A percentile compares a stretch with the other conserved stretches of the same genome.
phyloP scores from a whole-genome alignment of 1,140 invertebrate genomes.

The Trypoxylus dichotomus region DNA sequence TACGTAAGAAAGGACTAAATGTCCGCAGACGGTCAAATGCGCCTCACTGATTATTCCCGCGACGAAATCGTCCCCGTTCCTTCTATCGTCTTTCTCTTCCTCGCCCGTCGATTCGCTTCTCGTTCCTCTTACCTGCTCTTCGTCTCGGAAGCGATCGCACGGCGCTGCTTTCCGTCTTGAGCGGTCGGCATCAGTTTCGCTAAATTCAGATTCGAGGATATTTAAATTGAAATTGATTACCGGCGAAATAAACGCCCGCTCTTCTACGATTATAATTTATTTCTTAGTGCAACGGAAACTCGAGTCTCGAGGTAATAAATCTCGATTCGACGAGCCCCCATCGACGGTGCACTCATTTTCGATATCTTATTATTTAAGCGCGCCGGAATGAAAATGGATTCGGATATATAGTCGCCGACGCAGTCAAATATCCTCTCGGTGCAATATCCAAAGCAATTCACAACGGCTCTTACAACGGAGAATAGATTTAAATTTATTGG shows the following conservation, averaged over 20 bases:
- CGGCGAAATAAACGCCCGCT: slow-evolving; percentile 7
- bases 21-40: slow-evolving; percentile 37
- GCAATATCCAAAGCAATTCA: slow-evolving; percentile 1
- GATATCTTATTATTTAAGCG: slow-evolving; percentile 16
- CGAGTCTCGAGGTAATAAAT: slow-evolving; percentile 12
- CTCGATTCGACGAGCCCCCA: slow-evolving; percentile 7
- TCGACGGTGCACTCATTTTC: slow-evolving; percentile 8
- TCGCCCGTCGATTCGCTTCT: no score
- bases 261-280: slow-evolving; percentile 15
- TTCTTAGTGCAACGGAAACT: slow-evolving; percentile 20
- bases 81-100: neutral
- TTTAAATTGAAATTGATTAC: slow-evolving; percentile 30
- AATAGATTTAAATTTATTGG: neutral
- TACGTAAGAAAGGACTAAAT: slow-evolving; percentile 43
- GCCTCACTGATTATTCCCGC: slow-evolving; percentile 28
- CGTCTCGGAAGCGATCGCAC: neutral
- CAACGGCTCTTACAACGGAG: neutral
- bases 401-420: neutral
- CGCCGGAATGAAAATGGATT: neutral
- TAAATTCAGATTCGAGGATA: slow-evolving; percentile 22
- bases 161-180: neutral
- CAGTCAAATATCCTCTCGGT: neutral
- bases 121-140: neutral
- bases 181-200: neutral
- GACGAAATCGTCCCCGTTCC: neutral